Evolutionary conservation across 2,888 invertebrate species (phyloP), one percentile per base, ranked within the genome.

Genomic region (Norana najaformis): DNA sequence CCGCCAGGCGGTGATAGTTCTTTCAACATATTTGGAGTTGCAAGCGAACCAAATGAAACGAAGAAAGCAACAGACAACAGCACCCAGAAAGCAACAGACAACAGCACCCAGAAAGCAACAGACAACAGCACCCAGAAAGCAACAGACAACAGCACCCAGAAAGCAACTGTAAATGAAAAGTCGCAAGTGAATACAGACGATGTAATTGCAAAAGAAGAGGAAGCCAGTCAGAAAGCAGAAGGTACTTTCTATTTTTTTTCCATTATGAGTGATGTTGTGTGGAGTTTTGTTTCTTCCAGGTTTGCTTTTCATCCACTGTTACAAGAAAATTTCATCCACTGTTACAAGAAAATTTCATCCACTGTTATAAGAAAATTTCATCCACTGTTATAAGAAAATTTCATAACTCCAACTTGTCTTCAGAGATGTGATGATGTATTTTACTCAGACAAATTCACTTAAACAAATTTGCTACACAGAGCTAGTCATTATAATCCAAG

Each of bases 1-100:
- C 85, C 85, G 8, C 85, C 85, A 4, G 85, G 85, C 16, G 85
- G 85, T 85, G 85, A 85, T 37, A 85, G 85, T 36, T 85, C 85
- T 14, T 85, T 36, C 85, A 85, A 85, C 36, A 85, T 85, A 11
- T 85, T 85, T 85, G 85, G 85, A 85, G 23, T 85, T 36, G 11
- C 85, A 37, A 85, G 14, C 11, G 85, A 85, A 85, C 85, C 85
- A 85, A 85, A 5, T 23, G 34, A 36, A 6, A n/a, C 35, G 13
- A 83, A 83, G 83, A 83, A 83, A 83, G 18, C 83, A 23, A 37
- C n/a, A n/a, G 35, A 83, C 14, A 83, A n/a, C 83, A 35, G 30
- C 83, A 83, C 16, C 83, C 6, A 83, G 83, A 35, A 34, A 83
- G 20, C 83, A 35, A 18, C 34, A 34, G 35, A 35, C 35, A 83